Evolutionary conservation across 1,140 invertebrate genomes (phyloP).

Genomic region (Oryzaephilus surinamensis): DNA sequence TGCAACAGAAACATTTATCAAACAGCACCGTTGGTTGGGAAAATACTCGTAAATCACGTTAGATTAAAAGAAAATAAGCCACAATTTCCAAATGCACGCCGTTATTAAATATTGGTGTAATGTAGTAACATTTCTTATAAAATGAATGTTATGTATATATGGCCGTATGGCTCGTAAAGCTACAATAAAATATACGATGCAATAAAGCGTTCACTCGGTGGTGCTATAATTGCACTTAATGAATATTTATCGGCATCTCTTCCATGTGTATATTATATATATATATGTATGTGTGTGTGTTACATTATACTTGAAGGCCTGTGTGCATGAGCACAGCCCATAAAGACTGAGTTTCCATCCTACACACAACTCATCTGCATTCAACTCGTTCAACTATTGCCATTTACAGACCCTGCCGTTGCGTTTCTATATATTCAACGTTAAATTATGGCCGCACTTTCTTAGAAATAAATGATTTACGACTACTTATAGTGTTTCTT

Average conservation of each 20-base stretch:
- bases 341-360: constrained; percentile 21
- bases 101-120: constrained; percentile 22
- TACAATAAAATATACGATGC: constrained; percentile 34
- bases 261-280: too few species aligned
- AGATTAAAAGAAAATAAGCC: constrained; percentile 22
- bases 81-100: constrained; percentile 16
- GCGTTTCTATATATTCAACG: constrained; percentile 20
- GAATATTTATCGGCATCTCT: constrained; percentile 35
- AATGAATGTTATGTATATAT: too few species aligned
- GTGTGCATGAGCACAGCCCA: constrained; percentile 22
- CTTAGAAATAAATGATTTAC: constrained; percentile 23
- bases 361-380: constrained; percentile 30
- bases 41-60: constrained; percentile 19
- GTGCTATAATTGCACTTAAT: constrained; percentile 36
- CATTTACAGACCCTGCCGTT: constrained; percentile 30
- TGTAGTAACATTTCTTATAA: constrained; percentile 16
- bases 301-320: constrained; percentile 24
- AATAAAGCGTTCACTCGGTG: constrained; percentile 34
- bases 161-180: constrained; percentile 32
- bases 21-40: constrained; percentile 6
- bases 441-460: constrained; percentile 25
- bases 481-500: constrained; percentile 8
- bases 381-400: constrained; percentile 24
- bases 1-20: constrained; percentile 14
- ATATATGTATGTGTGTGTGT: too few species aligned